These are phyloP conservation scores for Chamaea fasciata DNA, from an alignment of 2,113 vertebrate species.

Conservation along the genomic window DNA sequence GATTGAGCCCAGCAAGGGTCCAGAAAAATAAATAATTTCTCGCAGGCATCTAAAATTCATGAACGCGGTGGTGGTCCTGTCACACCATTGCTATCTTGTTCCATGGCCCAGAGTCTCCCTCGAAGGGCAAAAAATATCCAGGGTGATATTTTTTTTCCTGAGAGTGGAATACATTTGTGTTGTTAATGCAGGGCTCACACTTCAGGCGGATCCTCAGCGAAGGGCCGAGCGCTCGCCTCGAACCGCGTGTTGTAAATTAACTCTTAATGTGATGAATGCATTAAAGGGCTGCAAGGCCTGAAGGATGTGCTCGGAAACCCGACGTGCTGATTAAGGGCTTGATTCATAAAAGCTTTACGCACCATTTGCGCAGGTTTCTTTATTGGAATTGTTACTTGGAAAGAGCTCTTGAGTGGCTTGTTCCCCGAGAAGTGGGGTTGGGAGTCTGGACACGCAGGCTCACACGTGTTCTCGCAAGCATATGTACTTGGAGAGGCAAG, in stretches of 20 bases:
- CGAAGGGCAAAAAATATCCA: slow-evolving; percentile 56
- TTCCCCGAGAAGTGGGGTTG: neutral
- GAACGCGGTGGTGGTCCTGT: slow-evolving; percentile 36
- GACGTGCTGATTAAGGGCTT: slow-evolving; percentile 52
- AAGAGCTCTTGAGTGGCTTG: slow-evolving; percentile 25
- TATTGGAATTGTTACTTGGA: slow-evolving; percentile 51
- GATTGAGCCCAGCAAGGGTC: slow-evolving; percentile 75
- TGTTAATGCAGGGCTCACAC: slow-evolving; percentile 54
- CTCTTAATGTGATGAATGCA: slow-evolving; percentile 60
- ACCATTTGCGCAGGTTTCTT: slow-evolving; percentile 2
- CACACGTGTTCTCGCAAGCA: neutral
- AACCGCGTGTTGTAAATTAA: slow-evolving; percentile 63
- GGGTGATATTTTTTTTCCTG: neutral
- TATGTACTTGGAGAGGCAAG: neutral
- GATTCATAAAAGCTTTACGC: slow-evolving; percentile 46
- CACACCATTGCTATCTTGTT: slow-evolving; percentile 39
- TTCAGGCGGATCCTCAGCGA: slow-evolving; percentile 32
- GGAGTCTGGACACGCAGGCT: neutral
- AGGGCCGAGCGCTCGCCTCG: slow-evolving; percentile 13
- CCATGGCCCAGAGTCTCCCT: slow-evolving; percentile 22
- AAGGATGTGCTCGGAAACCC: slow-evolving; percentile 48
- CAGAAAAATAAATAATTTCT: slow-evolving; percentile 72
- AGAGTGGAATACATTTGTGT: slow-evolving; percentile 57
- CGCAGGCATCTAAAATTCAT: slow-evolving; percentile 65
- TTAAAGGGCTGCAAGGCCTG: slow-evolving; percentile 39